Base-by-base conservation (phyloP, 2,888 invertebrate genomes). In the Acrobasis suavella region DNA sequence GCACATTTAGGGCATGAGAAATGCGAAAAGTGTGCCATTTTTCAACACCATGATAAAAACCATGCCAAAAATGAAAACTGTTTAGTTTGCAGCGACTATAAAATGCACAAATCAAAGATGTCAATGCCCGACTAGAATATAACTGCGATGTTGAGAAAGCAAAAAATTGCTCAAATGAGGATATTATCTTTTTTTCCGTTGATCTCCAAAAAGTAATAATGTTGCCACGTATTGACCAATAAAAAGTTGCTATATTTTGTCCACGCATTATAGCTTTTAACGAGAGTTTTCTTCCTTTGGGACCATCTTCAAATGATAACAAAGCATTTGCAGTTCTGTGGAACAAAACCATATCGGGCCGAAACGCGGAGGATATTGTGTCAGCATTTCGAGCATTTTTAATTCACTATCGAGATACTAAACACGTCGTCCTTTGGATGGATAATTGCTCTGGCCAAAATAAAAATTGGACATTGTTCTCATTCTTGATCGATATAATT, bases 281-380 rank as follows among this genome's bases (percentile, higher is more conserved):
- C 52, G 67, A 70, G 65, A 67, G 65, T 61, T 68, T 68, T 46
- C 67, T 69, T 12, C 67, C 68, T 17, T 39, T 69, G 12, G 65
- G 69, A 3, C 62, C 60, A 12, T 10, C 42, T 8, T 12, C 39
- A 16, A 39, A 12, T 9, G 42, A 42, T 16, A 46, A 46, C 17
- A n/a, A 22, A 37, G 42, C 46, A 10, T 17, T 46, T 16, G 58
- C 58, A 12, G 42, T 39, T 16, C 9, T 39, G 5, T 67, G 69
- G 69, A 62, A 66, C 37, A 67, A 69, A 52, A 46, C 62, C 0
- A 50, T 64, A 10, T 60, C 64, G 6, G 67, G 66, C 10, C 58
- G 67, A 17, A 58, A 63, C 10, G 63, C 64, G 51, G 58, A 69
- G 55, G 69, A 67, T 15, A 65, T 66, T 9, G 7, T 58, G 12